These are phyloP conservation scores for Rhabdomys pumilio DNA, from an alignment of 2,797 vertebrate genomes.

Conservation along the genomic window DNA sequence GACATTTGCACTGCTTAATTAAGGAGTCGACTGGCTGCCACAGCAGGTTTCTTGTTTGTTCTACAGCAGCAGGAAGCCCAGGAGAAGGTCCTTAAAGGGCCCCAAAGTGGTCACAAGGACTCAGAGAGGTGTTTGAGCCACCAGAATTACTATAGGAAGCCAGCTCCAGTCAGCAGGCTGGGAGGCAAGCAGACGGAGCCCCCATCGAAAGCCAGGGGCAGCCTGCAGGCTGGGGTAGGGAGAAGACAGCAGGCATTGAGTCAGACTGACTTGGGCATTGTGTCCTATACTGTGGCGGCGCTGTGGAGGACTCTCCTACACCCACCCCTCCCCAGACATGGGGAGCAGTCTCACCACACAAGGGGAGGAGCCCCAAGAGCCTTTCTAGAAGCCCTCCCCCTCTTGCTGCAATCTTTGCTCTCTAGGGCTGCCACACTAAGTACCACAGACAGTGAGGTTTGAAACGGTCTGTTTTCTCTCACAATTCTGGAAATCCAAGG, in stretches of 20 bases:
- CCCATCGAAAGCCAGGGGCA: rapidly evolving
- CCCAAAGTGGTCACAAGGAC: constrained; percentile 2
- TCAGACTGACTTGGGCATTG: rapidly evolving
- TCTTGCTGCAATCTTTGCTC: rapidly evolving
- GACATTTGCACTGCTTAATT: constrained; percentile 53
- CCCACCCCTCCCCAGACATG: neutral
- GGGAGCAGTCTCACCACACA: rapidly evolving
- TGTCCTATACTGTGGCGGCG: neutral
- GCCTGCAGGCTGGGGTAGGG: too few species aligned
- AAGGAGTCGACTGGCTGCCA: neutral
- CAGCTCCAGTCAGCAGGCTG: rapidly evolving
- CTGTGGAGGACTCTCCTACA: neutral
- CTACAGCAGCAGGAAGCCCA: constrained; percentile 6
- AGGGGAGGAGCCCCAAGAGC: too few species aligned
- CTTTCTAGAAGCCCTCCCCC: rapidly evolving
- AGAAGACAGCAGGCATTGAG: rapidly evolving
- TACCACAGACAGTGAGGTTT: rapidly evolving
- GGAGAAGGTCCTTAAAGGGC: neutral
- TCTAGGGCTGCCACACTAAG: neutral
- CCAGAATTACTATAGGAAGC: neutral
- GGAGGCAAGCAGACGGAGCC: neutral
- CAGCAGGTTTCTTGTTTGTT: constrained; percentile 8
- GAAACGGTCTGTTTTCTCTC: neutral
- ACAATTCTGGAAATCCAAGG: neutral
- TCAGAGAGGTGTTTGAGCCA: neutral